These are phyloP conservation scores for Piprites chloris DNA, from an alignment of 2,113 vertebrate genomes.

Conservation along the genomic window DNA sequence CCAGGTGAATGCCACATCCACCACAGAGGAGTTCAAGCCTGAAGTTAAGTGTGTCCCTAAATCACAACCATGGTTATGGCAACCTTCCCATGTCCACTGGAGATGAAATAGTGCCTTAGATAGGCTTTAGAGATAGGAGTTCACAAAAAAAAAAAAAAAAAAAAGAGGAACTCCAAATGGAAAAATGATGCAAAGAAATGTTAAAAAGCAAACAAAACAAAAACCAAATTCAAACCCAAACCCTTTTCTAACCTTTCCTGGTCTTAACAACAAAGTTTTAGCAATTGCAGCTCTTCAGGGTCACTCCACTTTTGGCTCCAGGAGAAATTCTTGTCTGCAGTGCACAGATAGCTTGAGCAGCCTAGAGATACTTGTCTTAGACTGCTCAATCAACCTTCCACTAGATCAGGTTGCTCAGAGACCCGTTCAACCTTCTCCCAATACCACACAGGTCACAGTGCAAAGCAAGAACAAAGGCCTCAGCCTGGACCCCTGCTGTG, in stretches of 20 bases:
- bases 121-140: background rate
- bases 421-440: background rate
- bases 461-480: background rate
- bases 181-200: background rate
- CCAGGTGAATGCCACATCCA: background rate
- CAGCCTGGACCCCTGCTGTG: background rate
- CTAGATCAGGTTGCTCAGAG: background rate
- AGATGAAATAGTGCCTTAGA: background rate
- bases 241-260: background rate
- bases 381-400: background rate
- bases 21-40: background rate
- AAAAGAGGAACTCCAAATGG: background rate
- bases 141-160: background rate
- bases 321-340: background rate
- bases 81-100: background rate
- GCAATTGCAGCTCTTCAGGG: background rate
- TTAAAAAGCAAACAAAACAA: background rate
- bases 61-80: background rate
- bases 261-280: background rate
- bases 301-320: background rate
- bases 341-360: background rate
- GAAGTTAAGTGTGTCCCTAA: background rate
- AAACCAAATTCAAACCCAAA: background rate
- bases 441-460: no score
- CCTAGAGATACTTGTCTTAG: background rate